These are phyloP conservation scores for Serranus cabrilla DNA, from an alignment of 2,797 vertebrate genomes.

Conservation along the genomic window DNA sequence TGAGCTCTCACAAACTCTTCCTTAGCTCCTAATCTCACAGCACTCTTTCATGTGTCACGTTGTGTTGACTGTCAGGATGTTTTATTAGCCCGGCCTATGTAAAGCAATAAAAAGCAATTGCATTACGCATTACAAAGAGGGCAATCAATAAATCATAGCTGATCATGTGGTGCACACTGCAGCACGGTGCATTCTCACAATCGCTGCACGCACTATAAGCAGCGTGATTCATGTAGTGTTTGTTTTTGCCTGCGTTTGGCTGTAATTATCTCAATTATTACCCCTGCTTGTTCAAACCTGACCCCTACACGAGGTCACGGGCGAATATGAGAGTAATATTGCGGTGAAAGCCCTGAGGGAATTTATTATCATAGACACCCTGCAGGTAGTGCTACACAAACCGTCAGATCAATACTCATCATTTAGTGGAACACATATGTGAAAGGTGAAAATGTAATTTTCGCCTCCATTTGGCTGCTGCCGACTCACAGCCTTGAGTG, in stretches of 20 bases:
- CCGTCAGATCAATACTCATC: conserved; percentile 70
- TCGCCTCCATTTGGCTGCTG: conserved; percentile 57
- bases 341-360: conserved; percentile 30
- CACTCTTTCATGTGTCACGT: conserved; percentile 44
- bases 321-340: conserved; percentile 43
- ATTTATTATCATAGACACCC: conserved; percentile 51
- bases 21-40: conserved; percentile 47
- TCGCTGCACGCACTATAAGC: conserved; percentile 11
- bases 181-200: conserved; percentile 42
- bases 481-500: conserved; percentile 52
- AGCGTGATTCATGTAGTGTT: conserved; percentile 53
- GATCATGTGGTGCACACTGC: conserved; percentile 52
- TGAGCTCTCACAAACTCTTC: conserved; percentile 12
- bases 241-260: conserved; percentile 55
- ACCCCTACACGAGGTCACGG: conserved; percentile 38
- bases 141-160: conserved; percentile 80
- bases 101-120: conserved; percentile 83
- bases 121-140: conserved; percentile 70
- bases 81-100: conserved; percentile 76
- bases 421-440: conserved; percentile 68
- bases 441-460: conserved; percentile 71
- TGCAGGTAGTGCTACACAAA: conserved; percentile 46
- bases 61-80: conserved; percentile 56
- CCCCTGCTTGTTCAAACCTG: conserved; percentile 34
- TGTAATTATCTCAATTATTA: conserved; percentile 76